phyloP scores from a whole-genome alignment of 2,888 invertebrate species.

The Ophonus ardosiacus region DNA sequence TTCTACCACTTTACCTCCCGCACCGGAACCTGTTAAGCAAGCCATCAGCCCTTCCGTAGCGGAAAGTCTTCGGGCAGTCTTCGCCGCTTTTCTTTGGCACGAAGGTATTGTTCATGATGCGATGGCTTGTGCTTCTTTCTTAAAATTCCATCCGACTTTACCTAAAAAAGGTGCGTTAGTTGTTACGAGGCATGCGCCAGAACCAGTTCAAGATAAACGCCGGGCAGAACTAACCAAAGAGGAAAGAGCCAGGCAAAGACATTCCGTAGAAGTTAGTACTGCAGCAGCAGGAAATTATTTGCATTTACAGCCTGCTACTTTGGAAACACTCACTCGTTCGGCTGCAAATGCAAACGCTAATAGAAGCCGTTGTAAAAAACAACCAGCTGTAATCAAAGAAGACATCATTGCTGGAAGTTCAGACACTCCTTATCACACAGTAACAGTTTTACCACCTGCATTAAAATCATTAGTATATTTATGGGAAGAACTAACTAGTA shows the following conservation, averaged over 20 bases:
- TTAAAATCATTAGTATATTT: slow-evolving; percentile 91
- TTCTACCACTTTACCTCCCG: slow-evolving; percentile 72
- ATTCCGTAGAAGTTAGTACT: slow-evolving; percentile 89
- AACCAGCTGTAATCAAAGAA: slow-evolving; percentile 76
- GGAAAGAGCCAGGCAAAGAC: slow-evolving; percentile 85
- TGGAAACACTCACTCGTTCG: slow-evolving; percentile 87
- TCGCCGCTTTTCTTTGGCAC: slow-evolving; percentile 98
- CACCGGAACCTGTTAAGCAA: slow-evolving; percentile 83
- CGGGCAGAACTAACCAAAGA: slow-evolving; percentile 78
- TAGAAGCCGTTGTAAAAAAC: slow-evolving; percentile 79
- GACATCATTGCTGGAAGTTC: slow-evolving; percentile 73
- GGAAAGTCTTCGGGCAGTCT: slow-evolving; percentile 94
- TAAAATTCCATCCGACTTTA: slow-evolving; percentile 93
- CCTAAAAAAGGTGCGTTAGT: slow-evolving; percentile 89
- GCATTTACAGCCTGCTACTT: slow-evolving; percentile 86
- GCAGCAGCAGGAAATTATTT: slow-evolving; percentile 83
- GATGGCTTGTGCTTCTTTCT: slow-evolving; percentile 97
- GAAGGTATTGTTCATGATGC: slow-evolving; percentile 98
- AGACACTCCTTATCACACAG: slow-evolving; percentile 78
- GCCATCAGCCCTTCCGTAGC: slow-evolving; percentile 95
- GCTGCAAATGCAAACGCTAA: slow-evolving; percentile 89
- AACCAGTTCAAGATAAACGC: slow-evolving; percentile 74
- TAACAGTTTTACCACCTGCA: slow-evolving; percentile 91
- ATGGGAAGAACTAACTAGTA: slow-evolving; percentile 91
- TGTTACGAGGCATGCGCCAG: slow-evolving; percentile 79